These are phyloP conservation scores for Esox niger DNA, from an alignment of 2,113 vertebrate genomes.

Conservation along the genomic window DNA sequence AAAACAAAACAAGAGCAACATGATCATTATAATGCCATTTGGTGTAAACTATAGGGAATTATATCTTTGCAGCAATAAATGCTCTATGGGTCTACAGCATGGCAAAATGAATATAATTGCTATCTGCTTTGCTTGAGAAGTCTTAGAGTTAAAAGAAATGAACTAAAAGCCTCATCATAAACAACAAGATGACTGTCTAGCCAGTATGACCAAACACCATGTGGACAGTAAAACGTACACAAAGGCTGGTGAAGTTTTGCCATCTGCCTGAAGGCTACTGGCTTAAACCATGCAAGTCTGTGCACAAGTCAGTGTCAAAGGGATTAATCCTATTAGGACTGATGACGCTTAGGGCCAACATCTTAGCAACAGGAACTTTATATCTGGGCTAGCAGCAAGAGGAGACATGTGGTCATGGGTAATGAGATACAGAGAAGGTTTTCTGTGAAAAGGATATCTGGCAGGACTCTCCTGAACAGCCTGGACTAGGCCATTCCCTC, in stretches of 20 bases:
- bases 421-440: not conserved
- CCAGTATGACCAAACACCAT: constrained; percentile 29
- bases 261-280: constrained; percentile 37
- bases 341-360: constrained; percentile 39
- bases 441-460: constrained; percentile 88
- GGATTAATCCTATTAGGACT: constrained; percentile 49
- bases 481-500: constrained; percentile 73
- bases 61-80: no score
- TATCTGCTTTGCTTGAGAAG: no score
- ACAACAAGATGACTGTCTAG: constrained; percentile 1
- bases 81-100: no score
- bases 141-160: no score
- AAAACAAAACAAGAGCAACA: not conserved
- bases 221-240: constrained; percentile 37
- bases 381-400: not conserved
- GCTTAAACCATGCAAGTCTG: constrained; percentile 14
- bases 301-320: not conserved
- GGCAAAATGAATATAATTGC: no score
- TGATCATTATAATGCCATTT: not conserved
- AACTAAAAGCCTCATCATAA: not conserved
- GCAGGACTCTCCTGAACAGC: constrained; percentile 89
- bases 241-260: constrained; percentile 11
- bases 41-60: no score
- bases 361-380: constrained; percentile 9
- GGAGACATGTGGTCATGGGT: not conserved